phyloP scores from a whole-genome alignment of 2,797 vertebrate genomes.

The Erpetoichthys calabaricus region DNA sequence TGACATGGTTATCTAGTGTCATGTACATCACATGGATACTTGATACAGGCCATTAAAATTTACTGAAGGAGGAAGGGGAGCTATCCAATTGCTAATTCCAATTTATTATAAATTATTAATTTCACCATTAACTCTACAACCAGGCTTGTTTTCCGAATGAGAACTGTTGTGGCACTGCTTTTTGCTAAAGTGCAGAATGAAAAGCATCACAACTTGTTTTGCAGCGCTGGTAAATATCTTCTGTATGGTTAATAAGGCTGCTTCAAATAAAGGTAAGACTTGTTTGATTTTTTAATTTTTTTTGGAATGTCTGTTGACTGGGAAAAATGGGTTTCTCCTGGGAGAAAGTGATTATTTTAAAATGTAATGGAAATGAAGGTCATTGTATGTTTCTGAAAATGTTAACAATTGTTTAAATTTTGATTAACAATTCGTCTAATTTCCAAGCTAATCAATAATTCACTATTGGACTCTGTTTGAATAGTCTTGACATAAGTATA shows the following conservation, averaged over 20 bases:
- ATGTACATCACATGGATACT: constrained; percentile 54
- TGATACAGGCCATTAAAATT: constrained; percentile 82
- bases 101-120: constrained; percentile 75
- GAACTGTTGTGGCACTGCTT: constrained; percentile 25
- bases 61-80: constrained; percentile 52
- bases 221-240: constrained; percentile 47
- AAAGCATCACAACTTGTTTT: constrained; percentile 35
- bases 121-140: constrained; percentile 51
- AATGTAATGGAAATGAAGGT: neutral
- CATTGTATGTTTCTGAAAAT: too few species aligned
- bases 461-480: too few species aligned
- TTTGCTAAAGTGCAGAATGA: constrained; percentile 36
- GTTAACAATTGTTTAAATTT: too few species aligned
- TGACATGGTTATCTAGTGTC: constrained; percentile 55
- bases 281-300: constrained; percentile 8
- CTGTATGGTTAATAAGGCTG: constrained; percentile 39
- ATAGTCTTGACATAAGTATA: too few species aligned
- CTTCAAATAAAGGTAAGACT: constrained; percentile 68
- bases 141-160: constrained; percentile 39
- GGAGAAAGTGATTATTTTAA: neutral
- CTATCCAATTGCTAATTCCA: constrained; percentile 71
- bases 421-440: too few species aligned
- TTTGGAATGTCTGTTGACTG: neutral
- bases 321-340: neutral
- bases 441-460: too few species aligned